phyloP scores from a whole-genome alignment of 2,113 vertebrate species.

The Solea senegalensis region DNA sequence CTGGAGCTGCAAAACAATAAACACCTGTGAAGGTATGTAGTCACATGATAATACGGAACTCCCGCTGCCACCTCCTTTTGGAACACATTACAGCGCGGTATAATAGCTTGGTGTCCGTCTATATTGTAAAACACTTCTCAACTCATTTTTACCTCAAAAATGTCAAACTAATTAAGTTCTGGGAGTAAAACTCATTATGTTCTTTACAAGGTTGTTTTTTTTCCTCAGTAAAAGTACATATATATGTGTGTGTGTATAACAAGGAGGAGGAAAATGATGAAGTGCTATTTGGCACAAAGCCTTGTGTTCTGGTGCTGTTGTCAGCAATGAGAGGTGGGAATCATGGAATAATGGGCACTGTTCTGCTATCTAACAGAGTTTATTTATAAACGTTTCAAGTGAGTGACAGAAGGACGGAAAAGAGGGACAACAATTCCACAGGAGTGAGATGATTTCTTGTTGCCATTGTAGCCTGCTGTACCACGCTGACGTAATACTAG shows the following conservation, averaged over 20 bases:
- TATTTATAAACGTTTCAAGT: slow-evolving; percentile 51
- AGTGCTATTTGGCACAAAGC: slow-evolving; percentile 20
- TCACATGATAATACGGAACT: slow-evolving; percentile 7
- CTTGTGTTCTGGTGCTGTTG: slow-evolving; percentile 17
- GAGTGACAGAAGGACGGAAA: slow-evolving; percentile 10
- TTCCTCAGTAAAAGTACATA: neutral
- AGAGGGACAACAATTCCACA: slow-evolving; percentile 33
- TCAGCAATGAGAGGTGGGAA: slow-evolving; percentile 45
- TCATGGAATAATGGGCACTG: slow-evolving; percentile 28
- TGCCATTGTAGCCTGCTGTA: slow-evolving; percentile 19
- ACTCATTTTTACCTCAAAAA: too few species aligned
- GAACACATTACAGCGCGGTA: neutral
- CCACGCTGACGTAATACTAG: slow-evolving; percentile 27
- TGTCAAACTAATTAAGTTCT: too few species aligned
- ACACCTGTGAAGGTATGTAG: neutral
- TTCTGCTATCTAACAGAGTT: slow-evolving; percentile 53
- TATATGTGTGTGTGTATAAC: neutral
- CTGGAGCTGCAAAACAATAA: neutral
- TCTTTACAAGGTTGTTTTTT: too few species aligned
- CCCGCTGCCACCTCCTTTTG: slow-evolving; percentile 1
- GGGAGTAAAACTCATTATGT: too few species aligned
- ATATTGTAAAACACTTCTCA: too few species aligned
- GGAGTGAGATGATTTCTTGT: slow-evolving; percentile 40
- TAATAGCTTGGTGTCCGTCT: too few species aligned
- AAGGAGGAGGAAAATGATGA: slow-evolving; percentile 33